Evolutionary conservation across 2,113 vertebrate genomes (phyloP), one percentile per base, ranked within the genome.

Genomic region (Zosterops hypoxanthus): DNA sequence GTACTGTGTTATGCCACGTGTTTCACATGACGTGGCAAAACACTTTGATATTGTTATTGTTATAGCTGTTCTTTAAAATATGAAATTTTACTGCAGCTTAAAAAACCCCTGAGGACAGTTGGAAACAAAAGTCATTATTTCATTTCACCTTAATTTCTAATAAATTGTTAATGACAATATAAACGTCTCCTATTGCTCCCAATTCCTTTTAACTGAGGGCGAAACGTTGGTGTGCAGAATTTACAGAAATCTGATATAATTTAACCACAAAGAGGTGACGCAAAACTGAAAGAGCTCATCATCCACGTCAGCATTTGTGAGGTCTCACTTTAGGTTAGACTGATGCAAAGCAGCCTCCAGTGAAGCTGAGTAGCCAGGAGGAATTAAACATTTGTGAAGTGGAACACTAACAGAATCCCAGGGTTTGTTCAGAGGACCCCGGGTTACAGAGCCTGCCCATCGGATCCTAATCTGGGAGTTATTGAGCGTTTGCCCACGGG

Each of bases 401-500:
- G 28, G 39, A 70, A 12, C 18, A 11, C 19, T 21, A 50, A 55
- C 50, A 81, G 42, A 49, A 71, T 52, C 23, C 4, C 7, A 0
- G 61, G 39, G 28, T 42, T 71, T 44, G 25, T 83, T 89, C 36
- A 4, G 78, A 21, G 26, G 33, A 12, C 19, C 6, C 13, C 2
- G 33, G 10, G 10, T 29, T 55, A 8, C 34, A 17, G 46, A 77
- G 55, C 24, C 71, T 63, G 60, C 47, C 34, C 8, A 1, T 50
- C 18, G 8, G 42, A 66, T n/a, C 49, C 46, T 39, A 2, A n/a
- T 42, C 33, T 63, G 4, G 14, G 8, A 23, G 18, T 44, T 28
- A 9, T 4, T 7, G 39, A 50, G 8, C 0, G 0, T 25, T 63
- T 66, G 34, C 33, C 42, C 1, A 0, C 12, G 6, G 50, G 57